Base-by-base conservation (phyloP, 1,140 invertebrate species). In the Drusus annulatus region DNA sequence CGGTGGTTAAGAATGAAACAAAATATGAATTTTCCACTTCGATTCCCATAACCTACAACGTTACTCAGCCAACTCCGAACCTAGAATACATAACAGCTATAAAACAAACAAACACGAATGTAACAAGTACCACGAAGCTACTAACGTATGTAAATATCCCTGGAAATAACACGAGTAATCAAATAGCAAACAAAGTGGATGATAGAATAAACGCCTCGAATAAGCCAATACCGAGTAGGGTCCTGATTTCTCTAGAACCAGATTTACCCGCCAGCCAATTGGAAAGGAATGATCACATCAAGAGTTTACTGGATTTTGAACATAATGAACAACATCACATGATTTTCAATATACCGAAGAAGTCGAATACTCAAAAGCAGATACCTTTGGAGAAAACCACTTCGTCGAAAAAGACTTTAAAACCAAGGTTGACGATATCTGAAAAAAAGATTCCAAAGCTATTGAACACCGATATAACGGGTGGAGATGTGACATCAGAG, bases 221-320 rank as follows among this genome's bases (percentile, higher is more conserved):
- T 45, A 45, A 45, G 13, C 36, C 36, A 45, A 45, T 45, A 13
- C 36, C 36, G 36, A 45, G 36, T 45, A 45, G 36, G 36, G 36
- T 58, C n/a, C 85, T 50, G 21, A 65, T 21, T 23, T 60, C 56
- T 19, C 56, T 28, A 36, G 28, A 65, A 17, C 36, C 36, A 45
- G 36, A 45, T 7, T 13, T 45, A 45, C 13, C 36, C 36, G 10
- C 17, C 21, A 65, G 50, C 28, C 68, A 71, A 51, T 23, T 71
- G 17, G 19, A 51, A 17, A 45, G 17, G 17, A 45, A 51, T 71
- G 31, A 71, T 51, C 68, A 71, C 7, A 21, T 71, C 17, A 71
- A 71, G 50, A 71, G 68, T 21, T 51, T 71, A 25, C 45, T 71
- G 2, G 68, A 71, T 71, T 71, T 71, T 71, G 31, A 71, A 21